phyloP scores from a whole-genome alignment of 35 echinoderm and acorn worm species.

The Apostichopus japonicus region DNA sequence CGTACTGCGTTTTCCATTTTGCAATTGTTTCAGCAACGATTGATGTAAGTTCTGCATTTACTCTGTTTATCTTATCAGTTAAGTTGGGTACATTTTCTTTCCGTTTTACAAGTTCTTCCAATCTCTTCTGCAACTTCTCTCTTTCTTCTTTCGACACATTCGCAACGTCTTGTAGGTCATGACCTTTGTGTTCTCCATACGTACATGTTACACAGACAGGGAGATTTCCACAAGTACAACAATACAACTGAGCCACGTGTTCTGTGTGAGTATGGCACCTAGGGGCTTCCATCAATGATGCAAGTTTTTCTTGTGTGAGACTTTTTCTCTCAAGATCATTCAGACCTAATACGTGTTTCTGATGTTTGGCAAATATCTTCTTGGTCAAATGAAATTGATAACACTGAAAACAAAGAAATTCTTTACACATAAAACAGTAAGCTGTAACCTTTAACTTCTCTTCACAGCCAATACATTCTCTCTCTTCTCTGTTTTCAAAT shows the following conservation, averaged over 20 bases:
- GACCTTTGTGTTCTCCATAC: not conserved
- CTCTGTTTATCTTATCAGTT: too few species aligned
- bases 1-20: too few species aligned
- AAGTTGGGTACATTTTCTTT: too few species aligned
- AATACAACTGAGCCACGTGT: not conserved
- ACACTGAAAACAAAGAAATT: constrained; percentile 10
- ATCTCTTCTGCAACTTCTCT: too few species aligned
- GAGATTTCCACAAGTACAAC: not conserved
- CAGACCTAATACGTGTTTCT: not conserved
- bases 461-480: constrained; percentile 18
- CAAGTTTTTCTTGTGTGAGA: not conserved
- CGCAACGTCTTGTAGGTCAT: not conserved
- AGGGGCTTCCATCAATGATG: not conserved
- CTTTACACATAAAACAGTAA: constrained; percentile 31
- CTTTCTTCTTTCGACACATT: too few species aligned
- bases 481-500: not conserved
- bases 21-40: too few species aligned
- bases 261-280: not conserved
- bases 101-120: too few species aligned
- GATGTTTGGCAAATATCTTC: not conserved
- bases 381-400: constrained; percentile 9
- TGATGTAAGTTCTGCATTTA: too few species aligned
- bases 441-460: not conserved
- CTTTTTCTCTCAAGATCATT: not conserved
- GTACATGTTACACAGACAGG: not conserved